A percentile compares a stretch with the other conserved stretches of the same genome.
These are phyloP conservation scores for Mystacornis crossleyi DNA, from an alignment of 2,113 vertebrate genomes.

Conservation along the genomic window DNA sequence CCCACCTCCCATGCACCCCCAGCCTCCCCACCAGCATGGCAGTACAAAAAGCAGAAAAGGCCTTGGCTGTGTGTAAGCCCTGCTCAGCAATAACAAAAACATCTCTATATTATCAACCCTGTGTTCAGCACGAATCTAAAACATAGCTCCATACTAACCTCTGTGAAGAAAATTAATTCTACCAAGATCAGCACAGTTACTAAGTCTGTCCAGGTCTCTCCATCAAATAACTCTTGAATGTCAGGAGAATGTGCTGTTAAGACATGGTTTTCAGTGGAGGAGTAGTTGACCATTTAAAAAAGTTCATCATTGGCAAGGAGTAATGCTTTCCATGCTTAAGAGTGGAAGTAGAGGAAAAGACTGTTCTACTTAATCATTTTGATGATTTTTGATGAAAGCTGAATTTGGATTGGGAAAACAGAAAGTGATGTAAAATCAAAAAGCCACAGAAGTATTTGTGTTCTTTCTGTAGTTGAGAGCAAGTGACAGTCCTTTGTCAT, in stretches of 20 bases:
- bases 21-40: fast-evolving
- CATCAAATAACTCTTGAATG: background rate
- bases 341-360: background rate
- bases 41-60: background rate
- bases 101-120: background rate
- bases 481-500: background rate
- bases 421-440: background rate
- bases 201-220: background rate
- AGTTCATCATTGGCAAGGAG: background rate
- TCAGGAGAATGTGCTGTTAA: background rate
- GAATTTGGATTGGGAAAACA: background rate
- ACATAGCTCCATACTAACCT: background rate
- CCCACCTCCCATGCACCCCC: fast-evolving
- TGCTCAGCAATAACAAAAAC: background rate
- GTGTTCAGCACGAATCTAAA: background rate
- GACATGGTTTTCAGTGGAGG: background rate
- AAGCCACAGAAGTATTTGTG: background rate
- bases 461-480: background rate
- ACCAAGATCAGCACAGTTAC: background rate
- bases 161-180: background rate
- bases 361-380: background rate
- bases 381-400: background rate
- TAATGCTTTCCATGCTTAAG: fast-evolving
- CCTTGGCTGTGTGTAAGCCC: background rate
- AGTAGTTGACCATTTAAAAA: background rate